Evolutionary conservation across 2,888 invertebrate genomes (phyloP).

Genomic region (Andrena bicolor): DNA sequence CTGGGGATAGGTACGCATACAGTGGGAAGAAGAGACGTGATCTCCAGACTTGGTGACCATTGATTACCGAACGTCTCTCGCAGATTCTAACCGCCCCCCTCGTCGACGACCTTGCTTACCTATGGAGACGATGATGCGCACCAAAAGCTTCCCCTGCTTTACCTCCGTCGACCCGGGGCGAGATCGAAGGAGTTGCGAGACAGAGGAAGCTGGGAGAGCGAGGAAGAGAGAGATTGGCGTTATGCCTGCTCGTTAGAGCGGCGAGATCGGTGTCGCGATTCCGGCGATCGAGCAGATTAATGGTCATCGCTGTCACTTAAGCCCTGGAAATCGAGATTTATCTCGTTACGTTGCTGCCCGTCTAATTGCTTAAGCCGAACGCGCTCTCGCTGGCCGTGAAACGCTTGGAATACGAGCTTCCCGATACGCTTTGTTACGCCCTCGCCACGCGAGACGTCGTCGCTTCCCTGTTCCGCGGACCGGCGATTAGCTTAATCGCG

Average conservation of each 20-base stretch:
- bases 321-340: slow-evolving; percentile 70
- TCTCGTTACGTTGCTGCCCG: slow-evolving; percentile 52
- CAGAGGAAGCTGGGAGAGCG: not conserved
- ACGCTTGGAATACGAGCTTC: not conserved
- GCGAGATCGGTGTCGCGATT: slow-evolving; percentile 71
- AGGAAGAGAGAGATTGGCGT: slow-evolving; percentile 61
- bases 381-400: slow-evolving; percentile 1
- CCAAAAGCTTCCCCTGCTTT: slow-evolving; percentile 29
- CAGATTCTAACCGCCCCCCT: slow-evolving; percentile 59
- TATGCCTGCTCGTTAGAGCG: slow-evolving; percentile 72
- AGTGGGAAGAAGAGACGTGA: not conserved
- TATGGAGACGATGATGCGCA: slow-evolving; percentile 20
- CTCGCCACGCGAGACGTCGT: not conserved
- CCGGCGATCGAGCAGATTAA: slow-evolving; percentile 70
- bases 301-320: slow-evolving; percentile 72
- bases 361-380: slow-evolving; percentile 66
- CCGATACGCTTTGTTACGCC: slow-evolving; percentile 12
- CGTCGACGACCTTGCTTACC: slow-evolving; percentile 45
- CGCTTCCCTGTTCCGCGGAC: not conserved
- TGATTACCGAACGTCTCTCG: slow-evolving; percentile 67
- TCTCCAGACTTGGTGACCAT: slow-evolving; percentile 28
- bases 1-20: not conserved
- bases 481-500: slow-evolving; percentile 26
- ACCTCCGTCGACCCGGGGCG: not conserved
- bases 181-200: slow-evolving; percentile 14